phyloP scores from a whole-genome alignment of 2,888 invertebrate species.

The Linyphia triangularis region DNA sequence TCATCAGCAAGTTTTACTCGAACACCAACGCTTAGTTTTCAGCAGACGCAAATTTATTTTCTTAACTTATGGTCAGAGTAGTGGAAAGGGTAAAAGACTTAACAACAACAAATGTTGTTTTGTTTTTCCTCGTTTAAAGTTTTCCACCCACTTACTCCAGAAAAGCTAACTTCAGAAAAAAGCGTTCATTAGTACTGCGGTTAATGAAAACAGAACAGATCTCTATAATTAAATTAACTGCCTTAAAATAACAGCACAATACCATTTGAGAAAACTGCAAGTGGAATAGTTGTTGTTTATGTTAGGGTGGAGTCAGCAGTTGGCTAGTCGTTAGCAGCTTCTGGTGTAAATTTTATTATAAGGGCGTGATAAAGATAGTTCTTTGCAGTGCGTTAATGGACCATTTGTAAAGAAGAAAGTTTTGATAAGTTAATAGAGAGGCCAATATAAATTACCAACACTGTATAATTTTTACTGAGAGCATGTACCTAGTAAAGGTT shows the following conservation, averaged over 20 bases:
- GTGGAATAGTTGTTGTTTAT: neutral
- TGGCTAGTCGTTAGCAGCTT: conserved; percentile 21
- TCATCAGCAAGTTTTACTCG: neutral
- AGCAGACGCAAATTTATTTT: conserved; percentile 63
- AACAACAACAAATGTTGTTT: neutral
- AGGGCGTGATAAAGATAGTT: neutral
- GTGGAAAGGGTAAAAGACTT: neutral
- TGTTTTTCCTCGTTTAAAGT: conserved; percentile 32
- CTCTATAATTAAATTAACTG: conserved; percentile 66
- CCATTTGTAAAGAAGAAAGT: neutral
- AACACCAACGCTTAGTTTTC: conserved; percentile 1
- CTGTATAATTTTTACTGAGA: no score
- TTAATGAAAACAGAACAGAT: conserved; percentile 70
- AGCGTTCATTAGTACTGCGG: conserved; percentile 42
- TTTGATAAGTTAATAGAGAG: neutral
- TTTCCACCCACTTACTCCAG: conserved; percentile 12
- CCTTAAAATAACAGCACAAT: conserved; percentile 69
- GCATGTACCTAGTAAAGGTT: no score
- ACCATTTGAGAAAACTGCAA: neutral
- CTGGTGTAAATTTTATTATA: conserved; percentile 13
- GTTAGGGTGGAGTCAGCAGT: conserved; percentile 11
- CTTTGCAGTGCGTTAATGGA: neutral
- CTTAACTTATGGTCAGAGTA: neutral
- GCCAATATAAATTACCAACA: no score
- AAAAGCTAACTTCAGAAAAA: conserved; percentile 30